Base-by-base conservation (phyloP, 2,113 vertebrate species). In the Lota lota region DNA sequence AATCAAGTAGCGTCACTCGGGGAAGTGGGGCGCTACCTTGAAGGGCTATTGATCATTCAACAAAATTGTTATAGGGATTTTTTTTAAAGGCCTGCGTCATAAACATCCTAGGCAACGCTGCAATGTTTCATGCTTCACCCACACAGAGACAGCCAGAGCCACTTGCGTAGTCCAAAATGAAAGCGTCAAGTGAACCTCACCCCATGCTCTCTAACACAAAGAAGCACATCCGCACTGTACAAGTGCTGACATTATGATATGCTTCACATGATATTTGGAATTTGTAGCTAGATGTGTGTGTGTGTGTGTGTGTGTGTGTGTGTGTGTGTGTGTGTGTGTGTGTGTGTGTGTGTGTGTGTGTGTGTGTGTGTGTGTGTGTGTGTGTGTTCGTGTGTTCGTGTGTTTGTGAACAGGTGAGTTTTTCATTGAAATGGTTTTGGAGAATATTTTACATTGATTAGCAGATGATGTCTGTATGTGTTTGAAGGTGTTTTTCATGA, bases 71-170 rank as follows among this genome's bases (percentile, higher is more conserved):
- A 5, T 53, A 53, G 7, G 6, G 51, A 53, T 56, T 56, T 56
- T 56, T 56, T n/a, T 18, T n/a, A 18, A 56, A 16, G 16, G 17
- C 20, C 17, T 1, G 47, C 19, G 17, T 62, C 51, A 19, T n/a
- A 68, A 70, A 79, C 57, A 64, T 64, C 77, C 50, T 21, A 62
- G 61, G 62, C 61, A 40, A 66, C 75, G 74, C 76, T 79, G 85
- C 86, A 89, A 85, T 80, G 62, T 81, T 81, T 83, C 76, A 76
- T 77, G 77, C 64, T 74, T 79, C 87, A 79, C 88, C 88, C 87
- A 84, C 87, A 74, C 85, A 88, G 61, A 71, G 63, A 75, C 81
- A 76, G 71, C 70, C 56, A 61, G 80, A 83, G 51, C 73, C 74
- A 80, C 77, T 77, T 61, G 72, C 74, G 60, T 0, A 65, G 70